Percentiles rank a stretch among this genome's conserved stretches.
phyloP scores from a whole-genome alignment of 2,888 invertebrate genomes.

The Trissolcus japonicus region DNA sequence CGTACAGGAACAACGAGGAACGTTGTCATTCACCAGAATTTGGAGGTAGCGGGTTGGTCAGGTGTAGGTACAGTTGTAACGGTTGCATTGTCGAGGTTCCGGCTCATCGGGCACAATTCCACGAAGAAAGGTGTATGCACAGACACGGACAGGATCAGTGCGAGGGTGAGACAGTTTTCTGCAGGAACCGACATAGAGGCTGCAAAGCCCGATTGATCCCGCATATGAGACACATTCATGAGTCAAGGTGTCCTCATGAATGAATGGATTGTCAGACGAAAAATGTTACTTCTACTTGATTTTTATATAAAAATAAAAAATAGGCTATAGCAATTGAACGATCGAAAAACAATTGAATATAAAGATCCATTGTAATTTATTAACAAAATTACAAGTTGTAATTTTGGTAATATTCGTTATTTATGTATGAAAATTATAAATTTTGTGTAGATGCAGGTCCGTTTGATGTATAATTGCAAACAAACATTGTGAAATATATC shows the following conservation, averaged over 20 bases:
- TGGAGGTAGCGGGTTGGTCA: constrained; percentile 25
- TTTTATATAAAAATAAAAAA: no score
- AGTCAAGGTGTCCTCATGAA: constrained; percentile 8
- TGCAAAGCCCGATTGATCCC: constrained; percentile 12
- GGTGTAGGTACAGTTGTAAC: constrained; percentile 64
- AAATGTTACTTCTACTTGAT: no score
- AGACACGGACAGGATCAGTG: constrained; percentile 23
- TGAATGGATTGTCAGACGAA: neutral
- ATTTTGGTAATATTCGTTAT: no score
- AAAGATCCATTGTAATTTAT: no score
- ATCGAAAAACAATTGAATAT: no score
- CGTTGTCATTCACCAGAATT: neutral
- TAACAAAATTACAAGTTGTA: no score
- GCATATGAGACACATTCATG: constrained; percentile 1
- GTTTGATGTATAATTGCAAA: no score
- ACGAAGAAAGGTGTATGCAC: constrained; percentile 68
- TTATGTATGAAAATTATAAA: no score
- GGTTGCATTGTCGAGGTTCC: constrained; percentile 67
- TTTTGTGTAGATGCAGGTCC: no score
- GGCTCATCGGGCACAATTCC: constrained; percentile 57
- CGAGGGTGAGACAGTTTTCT: constrained; percentile 21
- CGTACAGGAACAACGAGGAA: neutral
- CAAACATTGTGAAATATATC: no score
- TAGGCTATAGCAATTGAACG: no score
- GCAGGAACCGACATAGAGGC: constrained; percentile 6